A percentile compares a stretch with the other conserved stretches of the same genome.
Conservation (phyloP, 2,888 invertebrate species). For the Cantharis rufa region DNA sequence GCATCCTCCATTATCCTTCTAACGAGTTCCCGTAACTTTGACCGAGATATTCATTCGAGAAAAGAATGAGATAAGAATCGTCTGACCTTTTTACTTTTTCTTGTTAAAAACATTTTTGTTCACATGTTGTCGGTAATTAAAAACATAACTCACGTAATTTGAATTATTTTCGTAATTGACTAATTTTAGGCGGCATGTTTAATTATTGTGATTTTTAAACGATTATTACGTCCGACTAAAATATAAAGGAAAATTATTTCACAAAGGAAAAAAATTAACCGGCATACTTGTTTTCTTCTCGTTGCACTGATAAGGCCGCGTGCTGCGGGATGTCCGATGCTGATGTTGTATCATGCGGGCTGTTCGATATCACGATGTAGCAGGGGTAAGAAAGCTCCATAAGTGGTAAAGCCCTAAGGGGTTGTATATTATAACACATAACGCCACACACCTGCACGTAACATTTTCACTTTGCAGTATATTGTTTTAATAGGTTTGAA, state of each 20-base stretch:
- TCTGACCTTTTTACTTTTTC: slow-evolving; percentile 47
- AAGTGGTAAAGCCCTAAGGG: slow-evolving; percentile 35
- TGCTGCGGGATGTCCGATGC: slow-evolving; percentile 27
- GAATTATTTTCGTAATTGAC: not conserved
- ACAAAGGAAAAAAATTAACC: not conserved
- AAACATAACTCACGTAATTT: not conserved
- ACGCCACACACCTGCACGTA: slow-evolving; percentile 31
- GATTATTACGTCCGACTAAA: not conserved
- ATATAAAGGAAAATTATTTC: not conserved
- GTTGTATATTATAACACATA: slow-evolving; percentile 37
- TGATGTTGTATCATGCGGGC: slow-evolving; percentile 27
- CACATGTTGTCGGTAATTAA: not conserved
- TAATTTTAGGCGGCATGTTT: not conserved
- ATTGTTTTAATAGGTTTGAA: slow-evolving; percentile 38
- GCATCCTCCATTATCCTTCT: slow-evolving; percentile 49
- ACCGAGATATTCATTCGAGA: slow-evolving; percentile 52
- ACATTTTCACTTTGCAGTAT: slow-evolving; percentile 41
- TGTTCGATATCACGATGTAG: slow-evolving; percentile 26
- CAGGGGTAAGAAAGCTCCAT: slow-evolving; percentile 27
- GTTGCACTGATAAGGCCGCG: not conserved
- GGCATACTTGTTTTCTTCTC: not conserved
- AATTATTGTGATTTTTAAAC: not conserved
- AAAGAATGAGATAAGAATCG: slow-evolving; percentile 53
- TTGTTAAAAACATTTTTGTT: slow-evolving; percentile 16
- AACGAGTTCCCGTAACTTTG: slow-evolving; percentile 53